Base-by-base conservation (phyloP, 2,113 vertebrate species). In the Gymnocephalus cernua region DNA sequence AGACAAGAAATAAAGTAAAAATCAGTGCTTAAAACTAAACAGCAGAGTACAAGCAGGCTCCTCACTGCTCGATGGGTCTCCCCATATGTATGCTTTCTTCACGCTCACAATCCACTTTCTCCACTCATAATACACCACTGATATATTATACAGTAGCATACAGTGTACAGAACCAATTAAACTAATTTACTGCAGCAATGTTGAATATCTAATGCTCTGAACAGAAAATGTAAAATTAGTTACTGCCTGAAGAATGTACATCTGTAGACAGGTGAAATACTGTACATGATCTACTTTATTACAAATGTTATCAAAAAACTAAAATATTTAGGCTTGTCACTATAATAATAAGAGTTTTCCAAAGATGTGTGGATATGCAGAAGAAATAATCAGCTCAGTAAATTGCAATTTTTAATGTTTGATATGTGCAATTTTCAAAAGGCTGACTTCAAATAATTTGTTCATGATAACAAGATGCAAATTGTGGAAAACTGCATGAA, bases 1-100 rank as follows among this genome's bases (percentile, higher is more conserved):
- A 79, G 74, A 75, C 19, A 50, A 35, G 25, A 77, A 69, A 77
- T 59, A 45, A 83, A 83, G 57, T 74, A 58, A 44, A 44, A 77
- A 66, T 71, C 29, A 62, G 41, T 66, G 62, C 27, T 35, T 76
- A 41, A 56, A 75, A 64, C 38, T 73, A 88, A 83, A 79, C n/a
- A 45, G 48, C 35, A 73, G 5, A 58, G 21, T 21, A 44, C 25
- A 35, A 6, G 32, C 25, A 74, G 50, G 23, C 18, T 23, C 4
- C 50, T 57, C 59, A n/a, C 15, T 54, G 50, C 45, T 45, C 38
- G 9, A 41, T 41, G 23, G 23, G 21, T 45, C 32, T 32, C 25
- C 2, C 5, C 44, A 38, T 32, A 25, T 63, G 16, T 6, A 2
- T 3, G 0, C 18, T 18, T n/a, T 35, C 27, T 44, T 41, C n/a